A percentile compares a stretch with the other conserved stretches of the same genome.
Evolutionary conservation across 2,888 invertebrate genomes (phyloP).

Genomic region (Boloria euphrosyne): DNA sequence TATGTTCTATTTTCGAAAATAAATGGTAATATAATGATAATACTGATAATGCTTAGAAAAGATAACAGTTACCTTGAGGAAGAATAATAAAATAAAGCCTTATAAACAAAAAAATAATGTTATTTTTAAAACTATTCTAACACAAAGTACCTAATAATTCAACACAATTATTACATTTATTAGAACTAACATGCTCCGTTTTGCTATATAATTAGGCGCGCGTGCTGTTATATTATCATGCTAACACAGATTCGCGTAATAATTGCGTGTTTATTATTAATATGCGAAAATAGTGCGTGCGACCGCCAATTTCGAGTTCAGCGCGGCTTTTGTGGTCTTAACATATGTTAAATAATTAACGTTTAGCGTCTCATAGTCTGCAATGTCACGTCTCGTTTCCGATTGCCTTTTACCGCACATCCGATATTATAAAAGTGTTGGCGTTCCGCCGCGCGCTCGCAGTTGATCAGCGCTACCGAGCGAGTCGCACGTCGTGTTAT

Average conservation of each 20-base stretch:
- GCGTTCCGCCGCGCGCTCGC: conserved; percentile 71
- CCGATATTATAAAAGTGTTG: conserved; percentile 76
- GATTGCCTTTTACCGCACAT: conserved; percentile 74
- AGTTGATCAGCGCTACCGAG: conserved; percentile 70
- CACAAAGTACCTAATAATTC: neutral
- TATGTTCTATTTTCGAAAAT: too few species aligned
- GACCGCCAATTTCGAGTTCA: conserved; percentile 39
- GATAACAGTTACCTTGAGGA: too few species aligned
- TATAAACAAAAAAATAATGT: neutral
- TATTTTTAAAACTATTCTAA: neutral
- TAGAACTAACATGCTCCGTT: conserved; percentile 27
- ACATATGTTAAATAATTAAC: conserved; percentile 39
- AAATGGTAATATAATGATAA: too few species aligned
- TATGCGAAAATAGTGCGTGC: conserved; percentile 38
- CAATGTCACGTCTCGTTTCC: conserved; percentile 75
- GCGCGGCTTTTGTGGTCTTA: conserved; percentile 33
- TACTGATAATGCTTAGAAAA: too few species aligned
- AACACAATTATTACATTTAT: neutral
- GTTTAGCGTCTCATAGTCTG: conserved; percentile 57
- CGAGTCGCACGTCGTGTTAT: conserved; percentile 70
- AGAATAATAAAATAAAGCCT: too few species aligned
- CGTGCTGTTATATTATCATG: conserved; percentile 32
- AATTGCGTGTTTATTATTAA: conserved; percentile 37
- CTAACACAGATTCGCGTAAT: conserved; percentile 37
- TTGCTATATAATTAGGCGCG: conserved; percentile 34